These are phyloP conservation scores for Butorides virescens DNA, from an alignment of 2,113 vertebrate species.

Conservation along the genomic window DNA sequence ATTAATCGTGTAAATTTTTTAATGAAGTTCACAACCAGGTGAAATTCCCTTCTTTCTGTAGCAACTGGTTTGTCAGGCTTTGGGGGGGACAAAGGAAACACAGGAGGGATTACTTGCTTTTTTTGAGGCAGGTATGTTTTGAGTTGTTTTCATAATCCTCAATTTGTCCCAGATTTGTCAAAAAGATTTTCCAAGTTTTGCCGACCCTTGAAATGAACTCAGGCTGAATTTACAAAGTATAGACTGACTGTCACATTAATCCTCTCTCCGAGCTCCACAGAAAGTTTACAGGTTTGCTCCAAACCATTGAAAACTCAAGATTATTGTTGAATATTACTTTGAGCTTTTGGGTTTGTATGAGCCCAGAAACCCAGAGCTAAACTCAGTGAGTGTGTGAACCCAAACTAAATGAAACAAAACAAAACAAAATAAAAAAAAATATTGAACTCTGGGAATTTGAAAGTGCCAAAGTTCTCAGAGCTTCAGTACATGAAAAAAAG, in stretches of 20 bases:
- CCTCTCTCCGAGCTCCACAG: not conserved
- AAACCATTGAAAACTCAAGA: not conserved
- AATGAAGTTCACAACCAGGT: not conserved
- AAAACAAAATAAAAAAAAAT: too few relatives aligned
- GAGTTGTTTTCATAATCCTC: constrained; percentile 10
- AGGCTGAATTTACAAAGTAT: not conserved
- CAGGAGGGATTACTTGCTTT: not conserved
- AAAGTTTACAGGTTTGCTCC: not conserved
- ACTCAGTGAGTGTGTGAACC: not conserved
- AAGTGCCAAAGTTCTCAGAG: not conserved
- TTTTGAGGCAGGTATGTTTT: not conserved
- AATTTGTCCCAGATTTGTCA: constrained; percentile 49
- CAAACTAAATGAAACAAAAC: not conserved
- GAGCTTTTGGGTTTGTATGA: not conserved
- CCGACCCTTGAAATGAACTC: not conserved
- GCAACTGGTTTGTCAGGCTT: not conserved
- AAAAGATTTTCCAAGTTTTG: constrained; percentile 14
- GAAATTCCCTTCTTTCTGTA: not conserved
- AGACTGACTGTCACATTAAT: constrained; percentile 2
- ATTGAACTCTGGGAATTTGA: not conserved
- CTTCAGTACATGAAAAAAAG: not conserved
- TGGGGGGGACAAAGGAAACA: not conserved
- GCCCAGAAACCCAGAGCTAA: not conserved
- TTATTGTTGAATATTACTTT: not conserved
- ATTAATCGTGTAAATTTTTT: not conserved